Percentiles rank a stretch among this genome's conserved stretches.
phyloP scores from a whole-genome alignment of 1,140 invertebrate species.

The Bombus fervidus region DNA sequence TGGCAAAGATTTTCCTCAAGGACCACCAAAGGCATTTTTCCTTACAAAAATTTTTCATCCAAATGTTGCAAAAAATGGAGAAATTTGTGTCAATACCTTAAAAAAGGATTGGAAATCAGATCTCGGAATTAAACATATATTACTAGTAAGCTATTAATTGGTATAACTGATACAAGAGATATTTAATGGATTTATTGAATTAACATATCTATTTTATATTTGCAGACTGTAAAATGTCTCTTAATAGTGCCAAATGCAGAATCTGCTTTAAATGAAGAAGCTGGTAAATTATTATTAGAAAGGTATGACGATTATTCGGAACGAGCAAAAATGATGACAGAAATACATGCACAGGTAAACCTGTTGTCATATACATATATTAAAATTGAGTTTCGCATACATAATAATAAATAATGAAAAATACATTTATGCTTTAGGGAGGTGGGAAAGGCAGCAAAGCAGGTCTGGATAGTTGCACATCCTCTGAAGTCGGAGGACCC shows the following conservation, averaged over 20 bases:
- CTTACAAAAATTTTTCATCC: conserved; percentile 99
- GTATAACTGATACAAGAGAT: not conserved
- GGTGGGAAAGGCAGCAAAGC: conserved; percentile 77
- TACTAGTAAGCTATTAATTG: conserved; percentile 86
- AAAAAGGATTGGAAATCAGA: conserved; percentile 99
- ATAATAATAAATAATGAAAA: not conserved
- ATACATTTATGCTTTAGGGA: conserved; percentile 62
- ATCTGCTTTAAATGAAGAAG: conserved; percentile 96
- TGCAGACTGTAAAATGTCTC: conserved; percentile 94
- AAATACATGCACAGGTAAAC: conserved; percentile 92
- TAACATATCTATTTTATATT: not conserved
- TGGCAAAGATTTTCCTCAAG: conserved; percentile 95
- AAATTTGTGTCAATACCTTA: conserved; percentile 98
- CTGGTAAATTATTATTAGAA: conserved; percentile 94
- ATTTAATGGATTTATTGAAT: not conserved
- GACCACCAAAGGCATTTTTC: conserved; percentile 97
- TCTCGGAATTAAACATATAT: conserved; percentile 97
- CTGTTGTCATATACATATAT: not conserved
- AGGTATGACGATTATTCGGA: conserved; percentile 95
- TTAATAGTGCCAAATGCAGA: conserved; percentile 97
- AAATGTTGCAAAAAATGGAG: conserved; percentile 96
- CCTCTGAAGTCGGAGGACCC: conserved; percentile 85
- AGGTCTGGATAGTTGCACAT: conserved; percentile 75
- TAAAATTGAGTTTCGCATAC: not conserved
- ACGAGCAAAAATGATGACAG: conserved; percentile 96